Conservation (phyloP, 1,140 invertebrate genomes). For the Drosophila pachea region DNA sequence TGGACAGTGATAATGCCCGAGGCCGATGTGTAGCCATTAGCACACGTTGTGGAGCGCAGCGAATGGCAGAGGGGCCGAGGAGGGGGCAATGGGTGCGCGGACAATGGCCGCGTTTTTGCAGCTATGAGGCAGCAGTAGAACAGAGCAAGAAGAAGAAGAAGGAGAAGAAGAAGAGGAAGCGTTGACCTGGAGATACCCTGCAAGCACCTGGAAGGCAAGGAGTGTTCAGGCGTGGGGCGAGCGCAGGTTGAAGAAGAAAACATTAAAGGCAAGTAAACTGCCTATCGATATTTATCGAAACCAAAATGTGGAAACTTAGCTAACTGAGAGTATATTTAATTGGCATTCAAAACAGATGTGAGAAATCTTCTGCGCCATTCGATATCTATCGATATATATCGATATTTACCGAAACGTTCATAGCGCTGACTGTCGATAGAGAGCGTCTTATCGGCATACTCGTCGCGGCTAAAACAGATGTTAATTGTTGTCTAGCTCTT, state of each 20-base stretch:
- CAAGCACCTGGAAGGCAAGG: not conserved
- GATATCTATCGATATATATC: no score
- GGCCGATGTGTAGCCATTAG: slow-evolving; percentile 56
- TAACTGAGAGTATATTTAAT: no score
- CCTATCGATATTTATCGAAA: not conserved
- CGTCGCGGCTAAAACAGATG: no score
- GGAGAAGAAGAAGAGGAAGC: not conserved
- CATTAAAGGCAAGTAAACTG: not conserved
- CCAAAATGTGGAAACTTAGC: not conserved
- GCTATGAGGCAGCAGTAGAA: slow-evolving; percentile 7
- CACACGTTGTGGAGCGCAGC: slow-evolving; percentile 24
- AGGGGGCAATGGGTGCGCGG: slow-evolving; percentile 32
- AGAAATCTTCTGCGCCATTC: no score
- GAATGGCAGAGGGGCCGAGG: not conserved
- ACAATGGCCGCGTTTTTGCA: slow-evolving; percentile 34
- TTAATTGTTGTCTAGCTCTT: not conserved
- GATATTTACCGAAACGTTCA: no score
- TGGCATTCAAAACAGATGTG: no score
- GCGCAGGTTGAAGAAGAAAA: no score
- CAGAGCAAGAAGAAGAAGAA: not conserved
- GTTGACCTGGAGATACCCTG: not conserved
- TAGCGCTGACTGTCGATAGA: no score
- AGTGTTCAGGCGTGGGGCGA: no score
- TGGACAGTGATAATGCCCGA: slow-evolving; percentile 48
- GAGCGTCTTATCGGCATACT: no score